These are phyloP conservation scores for Bombylius major DNA, from an alignment of 2,888 invertebrate species.

Conservation along the genomic window DNA sequence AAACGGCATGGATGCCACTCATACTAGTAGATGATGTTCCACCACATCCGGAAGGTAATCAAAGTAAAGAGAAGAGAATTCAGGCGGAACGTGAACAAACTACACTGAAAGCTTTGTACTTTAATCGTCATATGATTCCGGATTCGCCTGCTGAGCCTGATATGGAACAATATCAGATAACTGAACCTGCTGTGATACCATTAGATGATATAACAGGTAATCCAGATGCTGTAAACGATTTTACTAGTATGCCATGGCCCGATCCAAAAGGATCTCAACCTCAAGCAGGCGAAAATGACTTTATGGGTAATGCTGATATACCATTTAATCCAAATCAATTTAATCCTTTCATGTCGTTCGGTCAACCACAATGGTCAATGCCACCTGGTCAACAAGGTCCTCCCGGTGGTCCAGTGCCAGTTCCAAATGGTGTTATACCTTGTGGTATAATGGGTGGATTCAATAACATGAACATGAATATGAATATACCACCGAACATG, in stretches of 20 bases:
- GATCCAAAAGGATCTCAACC: conserved; percentile 62
- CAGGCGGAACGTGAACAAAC: conserved; percentile 79
- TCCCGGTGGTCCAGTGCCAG: conserved; percentile 11
- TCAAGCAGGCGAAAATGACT: conserved; percentile 18
- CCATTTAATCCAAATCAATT: conserved; percentile 20
- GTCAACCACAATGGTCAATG: conserved; percentile 27
- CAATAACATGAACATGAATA: conserved; percentile 13
- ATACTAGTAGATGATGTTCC: conserved; percentile 55
- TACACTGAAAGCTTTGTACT: conserved; percentile 70
- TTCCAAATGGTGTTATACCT: conserved; percentile 15
- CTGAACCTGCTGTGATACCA: conserved; percentile 74
- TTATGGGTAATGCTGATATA: conserved; percentile 11
- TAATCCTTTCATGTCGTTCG: conserved; percentile 29
- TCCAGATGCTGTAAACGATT: conserved; percentile 67
- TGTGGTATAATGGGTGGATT: conserved; percentile 3
- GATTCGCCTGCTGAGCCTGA: conserved; percentile 82
- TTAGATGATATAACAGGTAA: conserved; percentile 77
- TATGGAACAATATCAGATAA: conserved; percentile 59
- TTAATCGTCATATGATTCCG: conserved; percentile 69
- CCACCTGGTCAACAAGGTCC: conserved; percentile 5
- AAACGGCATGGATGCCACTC: conserved; percentile 61
- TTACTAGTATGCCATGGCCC: conserved; percentile 67
- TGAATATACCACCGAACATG: conserved; percentile 13
- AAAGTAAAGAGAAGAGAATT: conserved; percentile 75
- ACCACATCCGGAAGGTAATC: conserved; percentile 55